phyloP scores from a whole-genome alignment of 2,888 invertebrate species.

The Trissolcus brochymenae region DNA sequence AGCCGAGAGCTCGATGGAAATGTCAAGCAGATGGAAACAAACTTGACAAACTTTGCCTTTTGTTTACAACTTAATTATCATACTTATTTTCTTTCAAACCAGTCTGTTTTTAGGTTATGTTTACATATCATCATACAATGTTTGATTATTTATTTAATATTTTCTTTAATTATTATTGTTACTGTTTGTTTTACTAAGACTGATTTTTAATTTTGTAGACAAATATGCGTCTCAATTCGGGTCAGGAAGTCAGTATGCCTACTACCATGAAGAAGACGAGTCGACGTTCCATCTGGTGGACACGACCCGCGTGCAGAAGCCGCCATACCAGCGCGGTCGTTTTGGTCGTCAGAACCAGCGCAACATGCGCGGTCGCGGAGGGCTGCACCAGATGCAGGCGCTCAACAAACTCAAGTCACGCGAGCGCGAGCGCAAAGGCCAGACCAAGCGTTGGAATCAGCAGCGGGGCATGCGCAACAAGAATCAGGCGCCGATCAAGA shows the following conservation, averaged over 20 bases:
- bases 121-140: no score
- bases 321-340: slow-evolving; percentile 94
- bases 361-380: slow-evolving; percentile 83
- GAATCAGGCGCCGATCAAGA: slow-evolving; percentile 89
- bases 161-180: no score
- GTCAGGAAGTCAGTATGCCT: slow-evolving; percentile 97
- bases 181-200: no score
- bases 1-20: neutral
- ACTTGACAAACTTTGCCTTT: no score
- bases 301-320: slow-evolving; percentile 91
- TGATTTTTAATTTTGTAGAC: slow-evolving; percentile 77
- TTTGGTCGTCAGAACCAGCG: slow-evolving; percentile 87
- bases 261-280: slow-evolving; percentile 99
- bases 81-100: no score
- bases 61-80: no score
- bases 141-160: no score
- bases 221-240: slow-evolving; percentile 96
- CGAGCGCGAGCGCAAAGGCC: slow-evolving; percentile 84
- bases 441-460: slow-evolving; percentile 92
- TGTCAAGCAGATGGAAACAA: no score
- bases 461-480: slow-evolving; percentile 80
- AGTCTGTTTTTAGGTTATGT: no score
- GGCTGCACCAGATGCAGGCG: slow-evolving; percentile 85
- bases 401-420: slow-evolving; percentile 89
- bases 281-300: slow-evolving; percentile 98